Evolutionary conservation across 1,140 invertebrate species (phyloP), one percentile per base, ranked within the genome.

Genomic region (Lepidurus arcticus): DNA sequence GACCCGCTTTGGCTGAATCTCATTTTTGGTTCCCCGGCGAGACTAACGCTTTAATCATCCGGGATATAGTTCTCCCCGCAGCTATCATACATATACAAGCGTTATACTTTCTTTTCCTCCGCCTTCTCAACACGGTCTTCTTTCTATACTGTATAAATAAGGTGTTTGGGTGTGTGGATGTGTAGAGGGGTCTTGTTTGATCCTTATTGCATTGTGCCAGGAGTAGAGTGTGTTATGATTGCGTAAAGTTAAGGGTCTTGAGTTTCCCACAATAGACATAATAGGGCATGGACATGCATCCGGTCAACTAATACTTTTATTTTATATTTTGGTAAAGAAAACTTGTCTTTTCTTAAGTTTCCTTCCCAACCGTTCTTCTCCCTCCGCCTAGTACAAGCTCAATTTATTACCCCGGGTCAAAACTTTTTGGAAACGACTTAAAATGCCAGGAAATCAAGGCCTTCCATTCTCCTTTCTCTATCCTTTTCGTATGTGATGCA

Each of bases 211-310:
- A 21, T 7, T 65, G 16, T 65, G 53, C 16, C 47, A 34, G 4
- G 34, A 34, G 34, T 34, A 34, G 34, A 34, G 34, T 34, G 34
- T 34, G 34, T 34, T 65, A 65, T 65, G 53, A 65, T 65, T 65
- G 53, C 53, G 53, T 65, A 13, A 65, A 65, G 21, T 65, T n/a
- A 65, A 21, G 53, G 53, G 8, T 65, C 53, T 65, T 21, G 21
- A 65, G 53, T 65, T 65, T 65, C 53, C 53, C 53, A 65, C 53
- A 65, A 65, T 65, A 65, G 53, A 65, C 53, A 16, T 65, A 65
- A 65, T 65, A 65, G 1, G 53, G 16, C 53, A 65, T 65, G 53
- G 53, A 65, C 53, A 65, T 65, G 13, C 53, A 65, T 65, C 53
- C 53, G 53, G 53, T 65, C 53, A 65, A 21, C 53, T 65, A 65